These are phyloP conservation scores for Labrus mixtus DNA, from an alignment of 2,113 vertebrate species.

Conservation along the genomic window DNA sequence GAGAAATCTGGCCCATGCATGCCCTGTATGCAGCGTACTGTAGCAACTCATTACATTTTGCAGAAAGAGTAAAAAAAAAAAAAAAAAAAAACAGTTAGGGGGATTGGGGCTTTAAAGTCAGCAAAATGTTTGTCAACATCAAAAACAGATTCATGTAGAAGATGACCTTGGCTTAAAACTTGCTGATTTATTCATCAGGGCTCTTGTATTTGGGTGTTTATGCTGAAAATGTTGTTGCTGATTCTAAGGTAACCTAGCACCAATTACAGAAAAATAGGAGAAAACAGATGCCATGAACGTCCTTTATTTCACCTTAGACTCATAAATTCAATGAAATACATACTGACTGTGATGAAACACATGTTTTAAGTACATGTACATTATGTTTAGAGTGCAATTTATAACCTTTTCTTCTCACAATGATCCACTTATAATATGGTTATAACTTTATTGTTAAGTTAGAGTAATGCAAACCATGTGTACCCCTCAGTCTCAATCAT, in stretches of 20 bases:
- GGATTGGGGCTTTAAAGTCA: slow-evolving; percentile 1
- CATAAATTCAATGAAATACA: background rate
- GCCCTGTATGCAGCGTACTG: slow-evolving; percentile 1
- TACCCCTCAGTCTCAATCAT: slow-evolving; percentile 22
- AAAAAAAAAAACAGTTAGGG: background rate
- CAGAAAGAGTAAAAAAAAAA: background rate
- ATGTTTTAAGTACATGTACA: background rate
- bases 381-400: background rate
- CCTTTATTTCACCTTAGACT: slow-evolving; percentile 21
- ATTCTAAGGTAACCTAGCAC: slow-evolving; percentile 19
- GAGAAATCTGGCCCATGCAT: slow-evolving; percentile 32
- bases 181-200: slow-evolving; percentile 48
- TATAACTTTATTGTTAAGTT: background rate
- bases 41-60: slow-evolving; percentile 27
- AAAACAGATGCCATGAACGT: slow-evolving; percentile 4
- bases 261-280: slow-evolving; percentile 28
- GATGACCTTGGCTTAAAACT: slow-evolving; percentile 37
- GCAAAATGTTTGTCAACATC: slow-evolving; percentile 25
- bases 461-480: slow-evolving; percentile 10
- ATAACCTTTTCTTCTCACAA: background rate
- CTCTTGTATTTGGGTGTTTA: slow-evolving; percentile 9
- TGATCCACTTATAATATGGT: background rate
- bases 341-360: background rate
- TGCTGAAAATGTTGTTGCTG: slow-evolving; percentile 21
- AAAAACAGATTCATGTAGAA: slow-evolving; percentile 14